These are phyloP conservation scores for Argyra leucocephala DNA, from an alignment of 2,888 invertebrate genomes.

Conservation along the genomic window DNA sequence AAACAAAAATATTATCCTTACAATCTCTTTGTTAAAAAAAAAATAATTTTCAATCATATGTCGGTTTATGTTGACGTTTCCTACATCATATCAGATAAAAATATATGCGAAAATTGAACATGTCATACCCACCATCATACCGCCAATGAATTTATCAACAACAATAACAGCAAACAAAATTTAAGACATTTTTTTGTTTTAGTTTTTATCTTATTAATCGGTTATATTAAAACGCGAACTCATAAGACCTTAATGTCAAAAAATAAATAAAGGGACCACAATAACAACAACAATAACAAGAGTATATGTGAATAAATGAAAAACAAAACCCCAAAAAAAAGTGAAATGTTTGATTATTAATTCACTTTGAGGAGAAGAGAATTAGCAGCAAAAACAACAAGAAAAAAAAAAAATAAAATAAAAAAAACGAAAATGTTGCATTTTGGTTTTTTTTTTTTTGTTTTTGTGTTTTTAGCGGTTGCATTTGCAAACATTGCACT, in stretches of 20 bases:
- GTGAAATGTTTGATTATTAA: slow-evolving; percentile 4
- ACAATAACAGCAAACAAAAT: background rate
- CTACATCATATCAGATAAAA: slow-evolving; percentile 6
- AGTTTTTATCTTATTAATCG: background rate
- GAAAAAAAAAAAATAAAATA: background rate
- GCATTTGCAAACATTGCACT: background rate
- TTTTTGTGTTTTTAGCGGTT: background rate
- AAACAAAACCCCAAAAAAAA: no score
- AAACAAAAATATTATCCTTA: no score
- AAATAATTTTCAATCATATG: slow-evolving; percentile 4
- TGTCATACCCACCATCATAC: slow-evolving; percentile 2
- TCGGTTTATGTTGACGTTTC: slow-evolving; percentile 6
- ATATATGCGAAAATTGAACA: background rate
- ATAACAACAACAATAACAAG: no score
- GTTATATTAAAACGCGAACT: background rate
- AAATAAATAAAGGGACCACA: background rate
- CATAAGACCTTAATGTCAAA: background rate
- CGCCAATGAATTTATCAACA: background rate
- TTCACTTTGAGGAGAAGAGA: slow-evolving; percentile 1
- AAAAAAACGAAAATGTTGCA: background rate
- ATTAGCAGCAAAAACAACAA: background rate
- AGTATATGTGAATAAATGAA: no score
- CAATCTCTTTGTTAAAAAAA: no score
- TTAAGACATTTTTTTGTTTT: background rate
- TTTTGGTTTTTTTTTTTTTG: no score